A percentile compares a stretch with the other conserved stretches of the same genome.
Evolutionary conservation across 2,888 invertebrate genomes (phyloP).

Genomic region (Boloria selene): DNA sequence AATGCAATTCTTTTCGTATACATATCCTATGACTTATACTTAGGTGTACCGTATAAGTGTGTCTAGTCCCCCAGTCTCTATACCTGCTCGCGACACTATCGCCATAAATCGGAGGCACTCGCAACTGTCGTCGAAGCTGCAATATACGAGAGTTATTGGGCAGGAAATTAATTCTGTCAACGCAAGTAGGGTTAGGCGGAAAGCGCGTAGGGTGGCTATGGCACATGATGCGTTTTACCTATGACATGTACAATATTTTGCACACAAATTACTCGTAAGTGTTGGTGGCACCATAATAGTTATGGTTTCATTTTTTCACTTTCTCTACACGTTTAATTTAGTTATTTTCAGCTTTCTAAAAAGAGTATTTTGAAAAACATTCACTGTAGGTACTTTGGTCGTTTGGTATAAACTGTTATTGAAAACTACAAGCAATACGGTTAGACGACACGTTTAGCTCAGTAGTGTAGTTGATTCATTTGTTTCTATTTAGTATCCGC

Average conservation of each 20-base stretch:
- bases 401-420: no score
- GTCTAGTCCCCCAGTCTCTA: slow-evolving; percentile 29
- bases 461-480: no score
- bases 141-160: slow-evolving; percentile 80
- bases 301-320: background rate
- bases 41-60: slow-evolving; percentile 12
- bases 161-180: slow-evolving; percentile 81
- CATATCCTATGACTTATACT: background rate
- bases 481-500: no score
- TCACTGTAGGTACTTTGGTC: no score
- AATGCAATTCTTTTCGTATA: background rate
- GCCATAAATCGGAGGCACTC: slow-evolving; percentile 75
- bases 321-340: no score
- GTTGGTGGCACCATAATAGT: background rate
- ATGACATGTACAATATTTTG: slow-evolving; percentile 19
- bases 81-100: slow-evolving; percentile 69
- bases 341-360: no score
- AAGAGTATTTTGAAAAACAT: no score
- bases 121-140: slow-evolving; percentile 74
- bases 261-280: background rate
- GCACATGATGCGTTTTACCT: slow-evolving; percentile 32
- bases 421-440: no score
- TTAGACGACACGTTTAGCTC: no score
- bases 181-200: slow-evolving; percentile 72
- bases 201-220: slow-evolving; percentile 48